Percentiles rank a stretch among this genome's conserved stretches.
phyloP scores from a whole-genome alignment of 2,888 invertebrate species.

The Phragmatobia fuliginosa region DNA sequence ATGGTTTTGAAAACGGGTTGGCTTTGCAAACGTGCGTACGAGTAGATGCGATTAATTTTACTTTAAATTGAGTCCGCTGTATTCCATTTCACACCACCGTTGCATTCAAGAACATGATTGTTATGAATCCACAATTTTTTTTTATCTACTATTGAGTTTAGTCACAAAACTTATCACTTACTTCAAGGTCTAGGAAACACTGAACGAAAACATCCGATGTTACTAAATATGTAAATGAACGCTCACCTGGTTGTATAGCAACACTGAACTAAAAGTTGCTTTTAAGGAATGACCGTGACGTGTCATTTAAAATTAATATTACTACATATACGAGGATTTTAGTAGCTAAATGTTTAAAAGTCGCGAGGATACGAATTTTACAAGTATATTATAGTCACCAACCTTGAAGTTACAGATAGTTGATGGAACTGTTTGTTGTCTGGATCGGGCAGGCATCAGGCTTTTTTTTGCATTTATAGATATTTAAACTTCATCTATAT shows the following conservation, averaged over 20 bases:
- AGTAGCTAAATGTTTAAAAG: background rate
- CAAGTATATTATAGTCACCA: background rate
- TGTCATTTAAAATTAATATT: slow-evolving; percentile 18
- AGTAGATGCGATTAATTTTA: no score
- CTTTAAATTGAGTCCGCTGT: no score
- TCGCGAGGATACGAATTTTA: slow-evolving; percentile 10
- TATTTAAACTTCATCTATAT: no score
- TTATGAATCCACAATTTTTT: background rate
- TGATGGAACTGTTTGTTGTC: background rate
- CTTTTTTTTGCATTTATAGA: no score
- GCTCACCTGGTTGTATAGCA: slow-evolving; percentile 18
- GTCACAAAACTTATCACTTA: slow-evolving; percentile 31
- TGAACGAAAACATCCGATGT: slow-evolving; percentile 13
- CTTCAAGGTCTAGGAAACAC: slow-evolving; percentile 40
- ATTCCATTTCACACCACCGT: background rate
- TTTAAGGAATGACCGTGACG: slow-evolving; percentile 19
- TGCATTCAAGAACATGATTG: background rate
- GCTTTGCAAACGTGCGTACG: no score
- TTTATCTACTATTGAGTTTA: background rate
- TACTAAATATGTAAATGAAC: slow-evolving; percentile 37
- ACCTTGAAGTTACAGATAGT: background rate
- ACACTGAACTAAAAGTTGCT: slow-evolving; percentile 13
- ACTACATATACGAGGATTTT: background rate
- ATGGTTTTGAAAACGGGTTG: no score
- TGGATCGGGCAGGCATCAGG: no score